A percentile compares a stretch with the other conserved stretches of the same genome.
These are phyloP conservation scores for Oscheius sp. DNA, from an alignment of 2,888 invertebrate genomes.

Conservation along the genomic window DNA sequence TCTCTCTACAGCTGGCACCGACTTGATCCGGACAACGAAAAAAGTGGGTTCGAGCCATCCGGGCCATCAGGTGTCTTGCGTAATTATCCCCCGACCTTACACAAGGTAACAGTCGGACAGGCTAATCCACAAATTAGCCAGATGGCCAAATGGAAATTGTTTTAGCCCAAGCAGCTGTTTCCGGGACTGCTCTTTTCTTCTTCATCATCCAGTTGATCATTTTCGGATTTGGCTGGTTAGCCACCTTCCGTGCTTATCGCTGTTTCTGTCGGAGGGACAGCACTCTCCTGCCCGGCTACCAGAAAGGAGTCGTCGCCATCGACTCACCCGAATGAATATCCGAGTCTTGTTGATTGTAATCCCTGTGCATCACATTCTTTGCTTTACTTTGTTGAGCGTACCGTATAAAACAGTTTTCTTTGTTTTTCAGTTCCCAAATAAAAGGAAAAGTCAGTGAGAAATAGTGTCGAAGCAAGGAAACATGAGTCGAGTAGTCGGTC, in stretches of 20 bases:
- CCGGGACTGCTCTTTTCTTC: slow-evolving; percentile 36
- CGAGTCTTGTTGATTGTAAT: too few relatives aligned
- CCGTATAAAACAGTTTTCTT: too few relatives aligned
- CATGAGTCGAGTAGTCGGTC: too few relatives aligned
- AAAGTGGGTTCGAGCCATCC: slow-evolving; percentile 36
- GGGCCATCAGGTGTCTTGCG: slow-evolving; percentile 18
- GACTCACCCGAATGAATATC: slow-evolving; percentile 29
- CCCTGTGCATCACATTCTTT: too few relatives aligned
- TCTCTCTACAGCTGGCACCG: slow-evolving; percentile 43
- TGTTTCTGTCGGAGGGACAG: slow-evolving; percentile 40
- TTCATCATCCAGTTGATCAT: slow-evolving; percentile 26
- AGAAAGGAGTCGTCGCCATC: slow-evolving; percentile 41
- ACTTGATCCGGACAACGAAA: slow-evolving; percentile 47
- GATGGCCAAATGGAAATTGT: slow-evolving; percentile 1
- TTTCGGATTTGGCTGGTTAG: slow-evolving; percentile 40
- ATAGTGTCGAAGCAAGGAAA: too few relatives aligned
- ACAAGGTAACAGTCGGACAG: slow-evolving; percentile 19
- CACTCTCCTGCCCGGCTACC: slow-evolving; percentile 45
- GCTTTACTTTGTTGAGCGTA: too few relatives aligned
- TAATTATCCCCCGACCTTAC: slow-evolving; percentile 7
- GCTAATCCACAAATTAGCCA: slow-evolving; percentile 27
- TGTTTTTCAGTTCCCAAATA: too few relatives aligned
- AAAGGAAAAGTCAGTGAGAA: too few relatives aligned
- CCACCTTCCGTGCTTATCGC: slow-evolving; percentile 35
- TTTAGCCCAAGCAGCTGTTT: slow-evolving; percentile 45